phyloP scores from a whole-genome alignment of 2,888 invertebrate genomes.

The Ischnus inquisitorius region DNA sequence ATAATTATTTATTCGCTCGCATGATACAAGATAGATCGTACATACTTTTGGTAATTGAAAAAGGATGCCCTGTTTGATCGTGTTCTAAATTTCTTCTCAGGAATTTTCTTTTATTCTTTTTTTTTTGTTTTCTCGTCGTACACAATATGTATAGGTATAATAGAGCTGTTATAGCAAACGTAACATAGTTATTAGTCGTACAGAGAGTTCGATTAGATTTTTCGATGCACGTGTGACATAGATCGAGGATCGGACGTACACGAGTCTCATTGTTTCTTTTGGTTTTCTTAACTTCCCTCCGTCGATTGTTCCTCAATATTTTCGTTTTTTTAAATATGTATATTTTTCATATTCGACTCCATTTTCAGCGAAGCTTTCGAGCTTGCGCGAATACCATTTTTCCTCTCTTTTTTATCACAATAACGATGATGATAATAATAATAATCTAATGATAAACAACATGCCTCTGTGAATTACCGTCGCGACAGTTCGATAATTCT shows the following conservation, averaged over 20 bases:
- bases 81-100: slow-evolving; percentile 36
- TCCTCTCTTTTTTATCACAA: slow-evolving; percentile 24
- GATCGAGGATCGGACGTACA: slow-evolving; percentile 73
- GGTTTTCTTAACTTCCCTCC: slow-evolving; percentile 10
- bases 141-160: slow-evolving; percentile 42
- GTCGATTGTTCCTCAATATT: slow-evolving; percentile 9
- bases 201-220: slow-evolving; percentile 73
- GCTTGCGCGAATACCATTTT: slow-evolving; percentile 15
- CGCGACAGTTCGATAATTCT: slow-evolving; percentile 41
- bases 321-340: slow-evolving; percentile 51
- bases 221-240: slow-evolving; percentile 76
- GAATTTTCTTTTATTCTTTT: slow-evolving; percentile 19
- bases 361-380: slow-evolving; percentile 42
- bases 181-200: slow-evolving; percentile 67
- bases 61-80: slow-evolving; percentile 70
- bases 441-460: slow-evolving; percentile 37
- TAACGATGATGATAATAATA: slow-evolving; percentile 28
- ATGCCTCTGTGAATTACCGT: slow-evolving; percentile 30
- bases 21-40: slow-evolving; percentile 80
- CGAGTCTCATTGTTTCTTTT: slow-evolving; percentile 27
- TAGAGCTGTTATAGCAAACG: slow-evolving; percentile 75
- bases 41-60: slow-evolving; percentile 78
- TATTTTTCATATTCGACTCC: slow-evolving; percentile 30
- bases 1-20: slow-evolving; percentile 80
- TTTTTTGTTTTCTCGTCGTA: slow-evolving; percentile 31